Percentiles rank a stretch among this genome's conserved stretches.
These are phyloP conservation scores for Scaeva pyrastri DNA, from an alignment of 2,888 invertebrate species.

Conservation along the genomic window DNA sequence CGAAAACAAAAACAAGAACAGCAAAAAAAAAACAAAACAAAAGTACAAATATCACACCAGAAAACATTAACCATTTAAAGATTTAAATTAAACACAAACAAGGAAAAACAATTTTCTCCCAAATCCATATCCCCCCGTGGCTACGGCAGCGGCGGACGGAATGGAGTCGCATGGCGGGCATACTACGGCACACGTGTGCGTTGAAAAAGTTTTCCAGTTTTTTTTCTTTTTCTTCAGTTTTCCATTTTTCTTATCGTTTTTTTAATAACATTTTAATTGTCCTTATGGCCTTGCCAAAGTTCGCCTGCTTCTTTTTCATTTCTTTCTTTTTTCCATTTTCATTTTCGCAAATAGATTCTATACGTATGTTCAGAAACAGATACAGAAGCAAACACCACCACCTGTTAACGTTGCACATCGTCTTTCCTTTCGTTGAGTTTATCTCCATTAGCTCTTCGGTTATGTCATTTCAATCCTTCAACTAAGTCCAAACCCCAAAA, in stretches of 20 bases:
- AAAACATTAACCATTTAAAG: conserved; percentile 48
- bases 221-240: neutral
- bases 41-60: conserved; percentile 36
- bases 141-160: too few species aligned
- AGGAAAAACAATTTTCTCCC: conserved; percentile 29
- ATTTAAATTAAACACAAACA: conserved; percentile 52
- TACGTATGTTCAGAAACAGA: too few species aligned
- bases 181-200: conserved; percentile 33
- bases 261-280: conserved; percentile 63
- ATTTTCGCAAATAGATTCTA: neutral
- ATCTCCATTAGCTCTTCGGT: conserved; percentile 36
- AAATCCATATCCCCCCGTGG: neutral
- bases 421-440: conserved; percentile 1
- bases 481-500: conserved; percentile 44
- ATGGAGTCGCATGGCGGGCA: too few species aligned
- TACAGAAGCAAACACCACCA: conserved; percentile 25
- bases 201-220: conserved; percentile 31
- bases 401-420: conserved; percentile 32
- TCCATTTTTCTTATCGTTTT: conserved; percentile 5
- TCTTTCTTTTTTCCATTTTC: neutral
- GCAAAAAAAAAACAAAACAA: neutral
- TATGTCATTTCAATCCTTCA: conserved; percentile 30
- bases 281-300: conserved; percentile 48
- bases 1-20: conserved; percentile 9
- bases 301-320: neutral